Evolutionary conservation across 2,113 vertebrate species (phyloP), one percentile per base, ranked within the genome.

Genomic region (Cnemophilus loriae): DNA sequence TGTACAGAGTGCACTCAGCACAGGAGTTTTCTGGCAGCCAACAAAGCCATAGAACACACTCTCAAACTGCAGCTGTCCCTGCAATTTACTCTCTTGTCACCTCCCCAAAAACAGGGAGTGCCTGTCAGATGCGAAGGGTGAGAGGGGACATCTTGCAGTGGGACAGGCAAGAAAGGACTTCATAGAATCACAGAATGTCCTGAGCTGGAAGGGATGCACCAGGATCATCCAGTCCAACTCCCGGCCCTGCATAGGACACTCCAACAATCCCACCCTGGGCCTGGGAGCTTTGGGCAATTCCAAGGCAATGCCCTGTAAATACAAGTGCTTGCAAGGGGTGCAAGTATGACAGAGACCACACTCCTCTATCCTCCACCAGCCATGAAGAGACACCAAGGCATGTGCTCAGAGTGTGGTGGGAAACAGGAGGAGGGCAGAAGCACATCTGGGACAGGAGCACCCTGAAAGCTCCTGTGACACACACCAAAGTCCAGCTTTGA

Each of bases 281-380:
- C 70, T 55, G 55, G 32, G 21, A 83, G 32, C 0, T 0, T 0
- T 16, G 61, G 61, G 41, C 47, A 47, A 15, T 64, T 50, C 47
- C 55, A 61, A 74, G 32, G 50, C 23, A 73, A 46, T 2, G 14
- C 71, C 61, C 57, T 78, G 21, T 11, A 50, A 81, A n/a, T 16
- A 16, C 13, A 65, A 52, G 11, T 28, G 44, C 35, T 60, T 53
- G 73, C 24, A 50, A 76, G 71, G 75, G n/a, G 16, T 37, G 26
- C 39, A 32, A 85, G n/a, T 10, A 33, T 42, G 71, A 60, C n/a
- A 61, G 35, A 49, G 32, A 75, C 46, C 7, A 12, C 13, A 22
- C 14, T 76, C 57, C 82, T 87, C 42, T 30, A 19, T 9, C 55
- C 49, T 81, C 53, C 0, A 1, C 5, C 2, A 6, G 64, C 44